Base-by-base conservation (phyloP, 2,888 invertebrate genomes). In the Catocala fraxini region DNA sequence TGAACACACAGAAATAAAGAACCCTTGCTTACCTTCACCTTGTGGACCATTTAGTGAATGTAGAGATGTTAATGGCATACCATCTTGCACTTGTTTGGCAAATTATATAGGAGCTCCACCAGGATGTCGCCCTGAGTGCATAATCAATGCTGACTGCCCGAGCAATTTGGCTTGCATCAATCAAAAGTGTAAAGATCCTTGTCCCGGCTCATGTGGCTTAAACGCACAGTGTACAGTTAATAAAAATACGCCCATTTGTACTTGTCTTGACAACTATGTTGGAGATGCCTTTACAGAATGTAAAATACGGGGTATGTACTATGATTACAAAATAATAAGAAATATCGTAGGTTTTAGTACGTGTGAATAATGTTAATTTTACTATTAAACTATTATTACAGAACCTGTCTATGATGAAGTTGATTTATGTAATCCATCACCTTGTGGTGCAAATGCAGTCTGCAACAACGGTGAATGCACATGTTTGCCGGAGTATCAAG, bases 141-240 rank as follows among this genome's bases (percentile, higher is more conserved):
- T 95, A 10, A 95, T 97, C 35, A 97, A 96, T 82, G 94, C 97
- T 0, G 97, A 97, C 77, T 98, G 98, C 84, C 88, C 96, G 6
- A 96, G 96, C 79, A 96, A 96, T 81, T 92, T 95, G 75, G 97
- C 97, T 46, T 98, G 98, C 80, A 96, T 97, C 51, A 95, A 96
- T 73, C 96, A 96, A 80, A 96, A 95, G 85, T 97, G 97, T 84
- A 93, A 89, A 70, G 97, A 97, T 86, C 97, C 97, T n/a, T 98
- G 97, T 77, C 96, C 96, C 7, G 97, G 97, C 10, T 96, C 96
- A 6, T 98, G 97, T 79, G 97, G 97, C 51, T 79, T 95, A 63
- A 94, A 95, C 77, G 95, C 97, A 59, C 92, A 94, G 72, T 96
- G 97, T 80, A 86, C 86, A 46, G 96, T 97, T 6, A 95, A 96